A percentile compares a stretch with the other conserved stretches of the same genome.
Evolutionary conservation across 2,888 invertebrate genomes (phyloP).

Genomic region (Congeria kusceri): DNA sequence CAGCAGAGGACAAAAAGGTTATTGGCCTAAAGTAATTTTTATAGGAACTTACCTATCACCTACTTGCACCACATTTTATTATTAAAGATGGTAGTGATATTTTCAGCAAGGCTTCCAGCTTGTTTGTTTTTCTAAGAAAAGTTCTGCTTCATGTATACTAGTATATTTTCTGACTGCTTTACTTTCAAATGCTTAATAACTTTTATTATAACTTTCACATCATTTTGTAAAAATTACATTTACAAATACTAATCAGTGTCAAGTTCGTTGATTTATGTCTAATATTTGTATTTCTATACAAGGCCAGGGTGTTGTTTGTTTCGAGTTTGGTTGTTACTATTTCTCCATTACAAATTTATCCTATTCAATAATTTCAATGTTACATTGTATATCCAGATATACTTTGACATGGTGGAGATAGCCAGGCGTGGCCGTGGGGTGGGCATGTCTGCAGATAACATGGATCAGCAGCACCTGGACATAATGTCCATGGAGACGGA

Average conservation of each 20-base stretch:
- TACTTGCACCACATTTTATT: no score
- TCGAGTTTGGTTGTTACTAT: no score
- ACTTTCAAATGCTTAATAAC: neutral
- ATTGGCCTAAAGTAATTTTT: neutral
- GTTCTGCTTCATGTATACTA: no score
- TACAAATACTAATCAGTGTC: neutral
- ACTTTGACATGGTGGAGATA: conserved; percentile 80
- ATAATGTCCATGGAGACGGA: conserved; percentile 66
- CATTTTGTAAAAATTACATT: neutral
- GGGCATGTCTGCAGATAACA: neutral
- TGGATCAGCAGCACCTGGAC: conserved; percentile 21
- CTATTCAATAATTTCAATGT: neutral
- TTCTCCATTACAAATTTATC: no score
- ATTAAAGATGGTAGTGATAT: no score
- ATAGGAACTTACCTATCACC: no score
- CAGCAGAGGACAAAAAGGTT: conserved; percentile 80
- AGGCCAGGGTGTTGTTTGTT: no score
- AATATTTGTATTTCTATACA: no score
- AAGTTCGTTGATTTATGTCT: no score
- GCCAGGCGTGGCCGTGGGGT: conserved; percentile 50
- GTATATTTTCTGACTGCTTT: neutral
- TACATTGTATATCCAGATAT: conserved; percentile 62
- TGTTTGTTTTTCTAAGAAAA: no score
- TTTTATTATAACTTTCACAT: neutral
- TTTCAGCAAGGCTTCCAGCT: no score